A percentile compares a stretch with the other conserved stretches of the same genome.
Evolutionary conservation across 2,888 invertebrate species (phyloP).

Genomic region (Meiosimyza decipiens): DNA sequence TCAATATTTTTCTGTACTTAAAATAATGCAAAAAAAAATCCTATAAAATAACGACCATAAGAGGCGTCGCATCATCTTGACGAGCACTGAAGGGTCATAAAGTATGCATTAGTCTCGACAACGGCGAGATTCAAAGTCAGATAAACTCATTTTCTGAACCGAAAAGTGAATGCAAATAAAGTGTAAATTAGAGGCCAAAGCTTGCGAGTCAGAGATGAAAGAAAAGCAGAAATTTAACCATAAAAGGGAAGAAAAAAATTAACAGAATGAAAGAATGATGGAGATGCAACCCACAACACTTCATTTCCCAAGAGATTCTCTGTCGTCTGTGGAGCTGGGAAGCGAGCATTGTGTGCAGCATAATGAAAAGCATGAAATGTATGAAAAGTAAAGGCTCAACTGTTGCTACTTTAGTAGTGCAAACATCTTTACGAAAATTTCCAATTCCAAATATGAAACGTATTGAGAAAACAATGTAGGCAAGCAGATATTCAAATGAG

Average conservation of each 20-base stretch:
- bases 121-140: not conserved
- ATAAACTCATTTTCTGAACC: slow-evolving; percentile 11
- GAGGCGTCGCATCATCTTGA: not conserved
- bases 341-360: not conserved
- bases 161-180: slow-evolving; percentile 40
- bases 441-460: no score
- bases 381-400: not conserved
- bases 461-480: not conserved
- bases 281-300: not conserved
- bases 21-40: not conserved
- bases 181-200: slow-evolving; percentile 40
- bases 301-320: not conserved
- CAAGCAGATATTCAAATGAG: not conserved
- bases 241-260: not conserved
- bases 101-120: slow-evolving; percentile 22
- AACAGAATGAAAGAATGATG: not conserved
- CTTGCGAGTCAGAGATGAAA: not conserved
- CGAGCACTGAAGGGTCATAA: slow-evolving; percentile 20
- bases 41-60: not conserved
- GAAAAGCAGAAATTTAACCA: not conserved
- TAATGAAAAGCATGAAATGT: not conserved
- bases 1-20: no score
- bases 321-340: not conserved
- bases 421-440: not conserved
- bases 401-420: slow-evolving; percentile 2